Conservation (phyloP, 2,113 vertebrate species). For the Pterocles orientalis region DNA sequence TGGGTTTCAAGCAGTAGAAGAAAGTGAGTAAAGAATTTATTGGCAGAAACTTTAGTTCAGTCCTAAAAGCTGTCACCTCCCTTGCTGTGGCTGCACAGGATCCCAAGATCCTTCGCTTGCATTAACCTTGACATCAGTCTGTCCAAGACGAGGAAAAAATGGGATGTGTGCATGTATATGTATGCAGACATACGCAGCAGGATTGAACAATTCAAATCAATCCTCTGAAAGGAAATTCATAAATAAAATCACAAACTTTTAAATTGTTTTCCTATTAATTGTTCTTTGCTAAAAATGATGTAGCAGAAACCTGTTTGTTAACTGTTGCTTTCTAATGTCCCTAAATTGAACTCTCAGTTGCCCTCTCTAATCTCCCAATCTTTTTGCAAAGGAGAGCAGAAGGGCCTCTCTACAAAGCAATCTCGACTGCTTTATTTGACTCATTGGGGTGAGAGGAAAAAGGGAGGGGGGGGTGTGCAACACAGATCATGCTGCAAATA, state of each 20-base stretch:
- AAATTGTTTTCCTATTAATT: neutral
- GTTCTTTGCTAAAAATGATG: neutral
- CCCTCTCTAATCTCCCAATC: conserved; percentile 11
- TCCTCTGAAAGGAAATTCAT: neutral
- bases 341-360: neutral
- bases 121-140: neutral
- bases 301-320: neutral
- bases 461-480: neutral
- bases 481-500: neutral
- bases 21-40: neutral
- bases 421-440: conserved; percentile 11
- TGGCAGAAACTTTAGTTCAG: neutral
- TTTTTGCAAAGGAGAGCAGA: conserved; percentile 9
- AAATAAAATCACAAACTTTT: neutral
- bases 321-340: neutral
- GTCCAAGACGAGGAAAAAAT: neutral
- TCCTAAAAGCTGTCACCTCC: neutral
- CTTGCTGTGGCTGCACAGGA: neutral
- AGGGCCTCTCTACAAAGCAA: neutral
- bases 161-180: neutral
- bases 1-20: neutral
- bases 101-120: neutral
- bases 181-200: neutral
- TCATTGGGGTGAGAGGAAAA: neutral
- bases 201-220: neutral